Base-by-base conservation (phyloP, 1,140 invertebrate genomes). In the Drosophila pectinifera region DNA sequence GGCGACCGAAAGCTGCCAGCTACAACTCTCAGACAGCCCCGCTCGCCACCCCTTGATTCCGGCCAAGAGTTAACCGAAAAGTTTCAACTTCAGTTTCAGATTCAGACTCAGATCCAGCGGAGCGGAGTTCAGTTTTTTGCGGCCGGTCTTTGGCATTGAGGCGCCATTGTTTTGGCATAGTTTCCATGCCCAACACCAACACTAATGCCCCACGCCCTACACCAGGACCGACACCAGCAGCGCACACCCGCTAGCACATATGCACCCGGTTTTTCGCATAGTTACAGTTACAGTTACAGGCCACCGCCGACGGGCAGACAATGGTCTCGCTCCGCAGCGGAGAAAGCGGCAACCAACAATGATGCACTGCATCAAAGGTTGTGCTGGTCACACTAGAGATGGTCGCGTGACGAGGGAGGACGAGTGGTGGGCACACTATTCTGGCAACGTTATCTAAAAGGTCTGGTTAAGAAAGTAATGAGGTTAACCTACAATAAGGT, bases 91-190 rank as follows among this genome's bases (percentile, higher is more conserved):
- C 51, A 57, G 58, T 45, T 63, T 41, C 58, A 36, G 53, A 64
- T 75, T 75, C 62, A 38, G 53, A 49, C 39, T 73, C 49, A 26
- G 42, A 55, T 63, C 36, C 72, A 42, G 38, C 24, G 26, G 36
- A 69, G 56, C 65, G 45, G 39, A 77, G 43, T 41, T 43, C 67
- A 43, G 55, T 59, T 64, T 74, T 80, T 57, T 67, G 67, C 24
- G 56, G 43, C 41, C 45, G 18, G 48, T 45, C 58, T 73, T 63
- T 78, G 75, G 79, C 82, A 86, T 79, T 82, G 83, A 82, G 83
- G 83, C 82, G 82, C 82, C 83, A 86, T 86, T 86, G 82, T 88
- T 88, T 51, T 88, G 83, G 83, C 83, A 88, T 83, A 88, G 72
- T 89, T 88, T 82, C 49, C 58, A 59, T 31, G 41, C 48, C 67